These are phyloP conservation scores for Vanessa atalanta DNA, from an alignment of 1,140 invertebrate genomes.

Conservation along the genomic window DNA sequence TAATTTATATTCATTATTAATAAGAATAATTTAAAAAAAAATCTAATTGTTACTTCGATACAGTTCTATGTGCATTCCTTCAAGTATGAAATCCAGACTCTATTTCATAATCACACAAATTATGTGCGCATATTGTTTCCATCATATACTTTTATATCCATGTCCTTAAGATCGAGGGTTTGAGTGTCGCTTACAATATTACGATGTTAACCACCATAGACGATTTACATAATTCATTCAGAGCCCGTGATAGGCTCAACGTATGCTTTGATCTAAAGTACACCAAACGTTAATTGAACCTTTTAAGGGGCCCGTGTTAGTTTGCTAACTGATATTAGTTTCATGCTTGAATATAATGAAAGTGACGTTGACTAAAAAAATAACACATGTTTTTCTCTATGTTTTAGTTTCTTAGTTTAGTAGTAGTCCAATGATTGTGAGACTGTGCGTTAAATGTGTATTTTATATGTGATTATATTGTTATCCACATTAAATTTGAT, in stretches of 20 bases:
- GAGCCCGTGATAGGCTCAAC: constrained; percentile 44
- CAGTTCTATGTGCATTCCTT: too few species aligned
- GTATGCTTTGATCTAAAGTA: constrained; percentile 69
- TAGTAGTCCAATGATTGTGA: too few species aligned
- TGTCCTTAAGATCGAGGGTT: constrained; percentile 41
- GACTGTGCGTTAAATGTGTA: too few species aligned
- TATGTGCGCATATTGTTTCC: constrained; percentile 40
- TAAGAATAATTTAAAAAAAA: too few species aligned
- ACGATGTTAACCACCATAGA: constrained; percentile 74
- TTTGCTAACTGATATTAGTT: constrained; percentile 28
- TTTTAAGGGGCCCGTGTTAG: constrained; percentile 32
- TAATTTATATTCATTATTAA: too few species aligned
- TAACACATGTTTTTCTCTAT: too few species aligned
- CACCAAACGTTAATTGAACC: constrained; percentile 57
- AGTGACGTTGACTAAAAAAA: too few species aligned
- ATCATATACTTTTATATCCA: constrained; percentile 33
- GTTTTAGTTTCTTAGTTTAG: too few species aligned
- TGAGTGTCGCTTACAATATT: constrained; percentile 78
- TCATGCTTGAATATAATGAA: background rate
- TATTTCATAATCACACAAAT: background rate
- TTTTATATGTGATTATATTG: too few species aligned
- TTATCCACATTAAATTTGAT: too few species aligned
- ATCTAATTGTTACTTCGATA: too few species aligned
- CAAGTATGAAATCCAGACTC: too few species aligned
- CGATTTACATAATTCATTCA: constrained; percentile 78